Base-by-base conservation (phyloP, 2,797 vertebrate species). In the Echeneis naucrates region DNA sequence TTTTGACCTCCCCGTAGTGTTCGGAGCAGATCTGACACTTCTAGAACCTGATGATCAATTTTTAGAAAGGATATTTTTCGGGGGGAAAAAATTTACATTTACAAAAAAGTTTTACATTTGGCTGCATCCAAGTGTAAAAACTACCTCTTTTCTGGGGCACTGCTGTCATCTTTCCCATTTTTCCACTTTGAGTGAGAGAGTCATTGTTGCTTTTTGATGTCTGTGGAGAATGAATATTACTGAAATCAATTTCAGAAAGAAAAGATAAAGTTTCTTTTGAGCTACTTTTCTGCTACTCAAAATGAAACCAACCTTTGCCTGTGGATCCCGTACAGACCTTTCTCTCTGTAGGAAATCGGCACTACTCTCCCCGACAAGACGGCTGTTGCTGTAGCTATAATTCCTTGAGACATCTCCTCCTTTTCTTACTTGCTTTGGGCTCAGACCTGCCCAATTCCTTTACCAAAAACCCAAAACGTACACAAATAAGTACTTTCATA, bases 131-230 rank as follows among this genome's bases (percentile, higher is more conserved):
- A 51, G 5, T 42, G 4, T 2, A 6, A 66, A 10, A 33, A 16
- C 4, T 68, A 93, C 92, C 90, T 86, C 72, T 89, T 78, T 37
- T 86, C 42, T 77, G 76, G 27, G 63, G 6, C 64, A 89, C 78
- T 61, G 33, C 5, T 17, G 78, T 75, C 40, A 24, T 85, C 48
- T 65, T 90, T 17, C 33, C 70, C 56, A 44, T 54, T 24, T 37
- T 59, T 81, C 73, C 81, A 8, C 71, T 70, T 60, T 85, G 72
- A 59, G 52, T 54, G 11, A 12, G 8, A 58, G 40, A 63, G 14
- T 85, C 80, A 42, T 21, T 73, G 61, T n/a, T 83, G 59, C 35
- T 76, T 68, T 78, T 84, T 5, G 69, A 72, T 11, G 53, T 48
- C 92, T 93, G 75, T 24, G 60, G 72, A 61, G 4, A 4, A 55